phyloP scores from a whole-genome alignment of 2,888 invertebrate species.

The Tanypteryx hageni region DNA sequence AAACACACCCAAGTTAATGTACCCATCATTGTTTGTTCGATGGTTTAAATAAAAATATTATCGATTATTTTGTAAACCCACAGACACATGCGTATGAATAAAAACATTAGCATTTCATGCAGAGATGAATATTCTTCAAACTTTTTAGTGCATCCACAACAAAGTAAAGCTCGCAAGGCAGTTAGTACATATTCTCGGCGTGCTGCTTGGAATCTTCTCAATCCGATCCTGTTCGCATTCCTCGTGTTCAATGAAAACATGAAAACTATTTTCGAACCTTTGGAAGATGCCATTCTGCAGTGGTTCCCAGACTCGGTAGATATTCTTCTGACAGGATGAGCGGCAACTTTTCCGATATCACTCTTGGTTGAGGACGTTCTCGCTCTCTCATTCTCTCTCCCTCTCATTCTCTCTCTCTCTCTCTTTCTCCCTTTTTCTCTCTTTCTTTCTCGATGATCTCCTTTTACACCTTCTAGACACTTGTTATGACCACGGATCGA shows the following conservation, averaged over 20 bases:
- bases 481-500: constrained; percentile 14
- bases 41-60: too few relatives aligned
- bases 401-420: too few relatives aligned
- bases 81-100: too few relatives aligned
- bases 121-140: not conserved
- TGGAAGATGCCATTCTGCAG: not conserved
- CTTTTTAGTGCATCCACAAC: not conserved
- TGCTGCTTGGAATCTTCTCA: not conserved
- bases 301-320: not conserved
- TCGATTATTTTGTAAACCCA: too few relatives aligned
- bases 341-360: not conserved
- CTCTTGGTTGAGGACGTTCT: not conserved
- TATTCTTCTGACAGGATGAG: not conserved
- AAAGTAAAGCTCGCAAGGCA: not conserved
- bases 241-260: not conserved
- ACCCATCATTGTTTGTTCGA: too few relatives aligned
- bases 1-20: too few relatives aligned
- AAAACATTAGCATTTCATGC: not conserved
- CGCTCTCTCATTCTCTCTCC: not conserved
- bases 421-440: too few relatives aligned
- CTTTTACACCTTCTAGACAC: not conserved
- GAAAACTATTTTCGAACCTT: constrained; percentile 24
- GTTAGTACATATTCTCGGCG: not conserved
- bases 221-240: not conserved
- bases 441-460: too few relatives aligned